These are phyloP conservation scores for Theristus sp. DNA, from an alignment of 2,888 invertebrate species.

Conservation along the genomic window DNA sequence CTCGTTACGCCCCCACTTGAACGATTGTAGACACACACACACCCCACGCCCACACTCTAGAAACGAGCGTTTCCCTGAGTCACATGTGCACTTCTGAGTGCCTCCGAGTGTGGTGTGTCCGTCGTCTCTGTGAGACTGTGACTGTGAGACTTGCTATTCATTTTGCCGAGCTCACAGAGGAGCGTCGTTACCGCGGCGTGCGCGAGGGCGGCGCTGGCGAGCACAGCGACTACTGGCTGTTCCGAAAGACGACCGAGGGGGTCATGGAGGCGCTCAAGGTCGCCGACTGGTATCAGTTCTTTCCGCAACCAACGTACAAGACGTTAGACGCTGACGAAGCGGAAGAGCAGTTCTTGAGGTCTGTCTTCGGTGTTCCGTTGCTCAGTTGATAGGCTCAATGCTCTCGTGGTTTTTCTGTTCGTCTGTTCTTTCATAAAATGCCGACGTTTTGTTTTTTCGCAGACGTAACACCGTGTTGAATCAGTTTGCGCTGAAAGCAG, in stretches of 20 bases:
- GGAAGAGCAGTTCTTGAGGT: conserved; percentile 79
- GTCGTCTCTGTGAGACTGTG: too few relatives aligned
- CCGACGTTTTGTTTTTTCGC: conserved; percentile 14
- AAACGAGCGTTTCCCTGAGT: too few relatives aligned
- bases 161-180: too few relatives aligned
- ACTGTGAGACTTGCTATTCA: too few relatives aligned
- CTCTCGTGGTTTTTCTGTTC: too few relatives aligned
- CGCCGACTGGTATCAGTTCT: conserved; percentile 88
- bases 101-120: too few relatives aligned
- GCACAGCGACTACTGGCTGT: conserved; percentile 91
- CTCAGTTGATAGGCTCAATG: too few relatives aligned
- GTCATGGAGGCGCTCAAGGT: conserved; percentile 87
- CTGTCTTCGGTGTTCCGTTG: too few relatives aligned
- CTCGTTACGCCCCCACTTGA: too few relatives aligned
- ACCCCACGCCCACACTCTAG: too few relatives aligned
- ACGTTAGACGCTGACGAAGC: conserved; percentile 91
- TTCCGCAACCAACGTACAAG: conserved; percentile 71
- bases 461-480: conserved; percentile 86
- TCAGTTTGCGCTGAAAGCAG: conserved; percentile 51
- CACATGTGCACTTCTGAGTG: too few relatives aligned
- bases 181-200: conserved; percentile 52
- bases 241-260: conserved; percentile 51
- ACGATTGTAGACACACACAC: too few relatives aligned
- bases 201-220: conserved; percentile 81
- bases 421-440: neutral